phyloP scores from a whole-genome alignment of 2,888 invertebrate genomes.

The Eupelmus urozonus region DNA sequence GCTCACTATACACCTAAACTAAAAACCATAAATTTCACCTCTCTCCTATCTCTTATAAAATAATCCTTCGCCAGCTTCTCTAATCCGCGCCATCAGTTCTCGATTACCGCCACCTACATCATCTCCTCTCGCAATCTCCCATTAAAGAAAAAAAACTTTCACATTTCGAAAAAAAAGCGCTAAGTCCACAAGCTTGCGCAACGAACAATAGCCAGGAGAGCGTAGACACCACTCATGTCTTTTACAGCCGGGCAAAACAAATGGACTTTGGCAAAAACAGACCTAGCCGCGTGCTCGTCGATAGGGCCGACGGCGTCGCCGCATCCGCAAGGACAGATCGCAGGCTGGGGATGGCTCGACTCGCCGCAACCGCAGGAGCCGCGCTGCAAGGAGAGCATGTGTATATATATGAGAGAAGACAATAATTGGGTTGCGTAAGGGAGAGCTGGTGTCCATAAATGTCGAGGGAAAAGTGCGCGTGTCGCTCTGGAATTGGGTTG shows the following conservation, averaged over 20 bases:
- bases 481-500: neutral
- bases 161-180: neutral
- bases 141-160: too few species aligned
- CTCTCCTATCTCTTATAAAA: too few species aligned
- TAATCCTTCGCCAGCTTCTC: too few species aligned
- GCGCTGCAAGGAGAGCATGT: constrained; percentile 14
- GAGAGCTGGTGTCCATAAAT: neutral
- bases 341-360: neutral
- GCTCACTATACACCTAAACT: too few species aligned
- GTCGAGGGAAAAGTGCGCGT: constrained; percentile 3
- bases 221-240: too few species aligned
- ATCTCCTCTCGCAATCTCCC: too few species aligned
- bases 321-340: constrained; percentile 52
- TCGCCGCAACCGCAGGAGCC: constrained; percentile 44
- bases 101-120: too few species aligned
- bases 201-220: too few species aligned
- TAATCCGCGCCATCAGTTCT: too few species aligned
- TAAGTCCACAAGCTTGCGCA: neutral
- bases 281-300: constrained; percentile 12
- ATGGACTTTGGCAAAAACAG: neutral
- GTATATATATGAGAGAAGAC: neutral
- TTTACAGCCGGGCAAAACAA: too few species aligned
- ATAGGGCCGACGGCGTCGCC: constrained; percentile 29
- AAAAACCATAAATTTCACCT: too few species aligned
- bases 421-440: constrained; percentile 4